phyloP scores from a whole-genome alignment of 2,797 vertebrate genomes.

The Anguilla megastoma region DNA sequence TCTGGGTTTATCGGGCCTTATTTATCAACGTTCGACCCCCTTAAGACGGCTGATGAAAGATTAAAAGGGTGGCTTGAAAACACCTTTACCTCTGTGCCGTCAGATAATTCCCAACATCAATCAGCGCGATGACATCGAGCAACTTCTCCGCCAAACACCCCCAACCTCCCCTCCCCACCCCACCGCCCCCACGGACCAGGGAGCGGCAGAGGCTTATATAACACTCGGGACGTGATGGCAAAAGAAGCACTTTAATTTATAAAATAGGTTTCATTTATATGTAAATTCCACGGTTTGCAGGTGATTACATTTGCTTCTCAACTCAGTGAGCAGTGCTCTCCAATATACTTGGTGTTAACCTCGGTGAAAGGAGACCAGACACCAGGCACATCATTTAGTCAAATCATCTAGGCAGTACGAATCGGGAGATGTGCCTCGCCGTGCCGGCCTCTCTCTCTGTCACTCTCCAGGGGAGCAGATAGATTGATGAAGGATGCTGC shows the following conservation, averaged over 20 bases:
- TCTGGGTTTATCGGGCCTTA: background rate
- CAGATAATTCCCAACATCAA: slow-evolving; percentile 16
- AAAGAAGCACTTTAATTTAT: slow-evolving; percentile 23
- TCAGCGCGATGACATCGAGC: background rate
- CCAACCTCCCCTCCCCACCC: background rate
- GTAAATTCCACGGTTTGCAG: background rate
- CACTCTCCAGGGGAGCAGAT: background rate
- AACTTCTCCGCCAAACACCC: background rate
- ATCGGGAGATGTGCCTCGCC: background rate
- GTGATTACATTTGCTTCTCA: slow-evolving; percentile 19
- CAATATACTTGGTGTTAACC: background rate
- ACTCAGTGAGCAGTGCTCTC: slow-evolving; percentile 12
- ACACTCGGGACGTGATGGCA: background rate
- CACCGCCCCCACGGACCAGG: background rate
- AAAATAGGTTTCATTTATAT: slow-evolving; percentile 22
- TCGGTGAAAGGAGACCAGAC: background rate
- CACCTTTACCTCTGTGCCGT: background rate
- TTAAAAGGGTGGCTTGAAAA: slow-evolving; percentile 8
- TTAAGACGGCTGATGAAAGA: background rate
- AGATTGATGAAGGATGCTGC: background rate
- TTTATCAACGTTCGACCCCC: background rate
- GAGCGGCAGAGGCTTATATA: background rate
- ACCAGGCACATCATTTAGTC: background rate
- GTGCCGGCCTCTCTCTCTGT: background rate
- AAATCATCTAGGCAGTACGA: background rate